A percentile compares a stretch with the other conserved stretches of the same genome.
Evolutionary conservation across 2,888 invertebrate genomes (phyloP).

Genomic region (Acronicta psi): DNA sequence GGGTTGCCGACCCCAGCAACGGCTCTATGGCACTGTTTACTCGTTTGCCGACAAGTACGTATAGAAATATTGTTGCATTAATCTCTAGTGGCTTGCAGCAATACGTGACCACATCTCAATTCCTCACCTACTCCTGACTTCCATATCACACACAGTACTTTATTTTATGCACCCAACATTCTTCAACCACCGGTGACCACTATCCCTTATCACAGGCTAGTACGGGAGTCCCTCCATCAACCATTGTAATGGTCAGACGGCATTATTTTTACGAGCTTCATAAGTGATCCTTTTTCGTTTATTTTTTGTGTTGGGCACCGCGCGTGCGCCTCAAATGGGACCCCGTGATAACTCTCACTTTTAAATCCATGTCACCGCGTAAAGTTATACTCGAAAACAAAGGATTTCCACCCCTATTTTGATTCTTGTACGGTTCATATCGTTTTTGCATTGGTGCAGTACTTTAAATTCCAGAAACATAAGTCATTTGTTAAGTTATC

Average conservation of each 20-base stretch:
- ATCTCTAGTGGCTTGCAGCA: no score
- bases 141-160: constrained; percentile 11
- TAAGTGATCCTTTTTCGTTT: constrained; percentile 66
- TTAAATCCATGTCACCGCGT: constrained; percentile 82
- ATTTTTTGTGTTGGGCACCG: constrained; percentile 75
- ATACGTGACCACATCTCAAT: no score
- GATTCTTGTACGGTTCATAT: constrained; percentile 47
- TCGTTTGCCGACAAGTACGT: no score
- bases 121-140: neutral
- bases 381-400: constrained; percentile 52
- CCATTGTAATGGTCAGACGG: constrained; percentile 63
- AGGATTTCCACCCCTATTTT: constrained; percentile 58
- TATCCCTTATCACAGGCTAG: constrained; percentile 69
- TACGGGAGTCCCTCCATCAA: constrained; percentile 80
- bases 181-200: constrained; percentile 31
- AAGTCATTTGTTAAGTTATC: constrained; percentile 88
- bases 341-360: constrained; percentile 89
- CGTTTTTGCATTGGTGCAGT: constrained; percentile 42
- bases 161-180: constrained; percentile 37
- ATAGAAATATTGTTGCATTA: no score
- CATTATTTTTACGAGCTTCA: constrained; percentile 76
- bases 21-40: no score
- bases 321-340: constrained; percentile 87
- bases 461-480: constrained; percentile 86
- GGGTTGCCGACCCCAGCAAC: no score